Evolutionary conservation across 2,797 vertebrate genomes (phyloP), one percentile per base, ranked within the genome.

Genomic region (Danio albolineatus): DNA sequence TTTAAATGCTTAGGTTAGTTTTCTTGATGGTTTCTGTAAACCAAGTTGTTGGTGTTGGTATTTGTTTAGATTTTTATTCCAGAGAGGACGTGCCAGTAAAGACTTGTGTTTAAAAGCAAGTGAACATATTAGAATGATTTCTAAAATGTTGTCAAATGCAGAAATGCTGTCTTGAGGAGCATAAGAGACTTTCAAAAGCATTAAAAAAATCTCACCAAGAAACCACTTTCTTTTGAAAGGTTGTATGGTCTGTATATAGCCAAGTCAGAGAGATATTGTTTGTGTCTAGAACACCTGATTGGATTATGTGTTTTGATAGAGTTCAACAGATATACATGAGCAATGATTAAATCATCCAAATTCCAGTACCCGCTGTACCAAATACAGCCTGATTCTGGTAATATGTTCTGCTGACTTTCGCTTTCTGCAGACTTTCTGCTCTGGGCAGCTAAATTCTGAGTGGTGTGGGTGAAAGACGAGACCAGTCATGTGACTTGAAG

Each of bases 11-110:
- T 39, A 61, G 21, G 9, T 14, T 21, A 39, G 46, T 82, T 89
- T 85, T 83, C 6, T 73, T 88, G 38, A 17, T 86, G 83, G 76
- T 43, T 38, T 17, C 21, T 28, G 59, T 74, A 74, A 69, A 73
- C 41, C 43, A 5, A 51, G 7, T n/a, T 7, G 44, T 46, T 7
- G 44, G 46, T 1, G 1, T 10, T 53, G 59, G 39, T 19, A 44
- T 54, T 62, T 69, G 54, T 81, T 70, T 69, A 5, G 67, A 73
- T 76, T 14, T 41, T 39, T 73, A 72, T 77, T 59, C 54, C 10
- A 17, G 5, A 43, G 53, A 61, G 36, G 41, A 84, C 54, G 36
- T 53, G 6, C n/a, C 28, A 2, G 28, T 38, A 69, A 69, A 69
- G 5, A 38, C 9, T 51, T 28, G n/a, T 36, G 14, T 67, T 49